These are phyloP conservation scores for Remorina albescens DNA, from an alignment of 2,797 vertebrate genomes.

Conservation along the genomic window DNA sequence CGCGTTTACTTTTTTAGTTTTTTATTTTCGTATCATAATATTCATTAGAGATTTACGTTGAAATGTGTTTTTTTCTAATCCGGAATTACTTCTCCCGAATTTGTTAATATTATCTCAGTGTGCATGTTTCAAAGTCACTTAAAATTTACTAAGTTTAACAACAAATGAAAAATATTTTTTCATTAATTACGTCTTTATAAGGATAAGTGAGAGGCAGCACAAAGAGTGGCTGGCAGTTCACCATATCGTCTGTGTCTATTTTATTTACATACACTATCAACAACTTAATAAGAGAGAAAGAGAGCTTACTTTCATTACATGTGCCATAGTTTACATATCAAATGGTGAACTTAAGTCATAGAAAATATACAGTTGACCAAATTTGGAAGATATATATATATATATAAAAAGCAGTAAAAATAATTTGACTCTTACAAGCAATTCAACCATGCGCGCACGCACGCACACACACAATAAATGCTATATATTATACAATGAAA, in stretches of 20 bases:
- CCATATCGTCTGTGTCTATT: conserved; percentile 10
- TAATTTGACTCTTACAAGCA: background rate
- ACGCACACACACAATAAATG: background rate
- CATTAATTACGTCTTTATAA: background rate
- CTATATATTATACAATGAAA: background rate
- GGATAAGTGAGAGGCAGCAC: background rate
- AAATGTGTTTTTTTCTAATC: conserved; percentile 5
- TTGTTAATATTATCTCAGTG: background rate
- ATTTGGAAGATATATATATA: too few species aligned
- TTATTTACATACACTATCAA: conserved; percentile 20
- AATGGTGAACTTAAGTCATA: conserved; percentile 2
- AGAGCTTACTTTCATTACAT: conserved; percentile 10
- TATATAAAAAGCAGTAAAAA: conserved; percentile 32
- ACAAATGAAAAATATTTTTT: too few species aligned
- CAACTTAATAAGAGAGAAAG: background rate
- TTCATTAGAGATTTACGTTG: conserved; percentile 5
- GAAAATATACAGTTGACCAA: conserved; percentile 23
- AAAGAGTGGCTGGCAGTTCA: background rate
- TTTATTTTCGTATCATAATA: background rate
- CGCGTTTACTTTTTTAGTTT: background rate
- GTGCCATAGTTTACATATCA: conserved; percentile 12
- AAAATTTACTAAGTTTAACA: too few species aligned
- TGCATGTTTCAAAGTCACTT: background rate
- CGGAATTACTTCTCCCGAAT: background rate
- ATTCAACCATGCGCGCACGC: background rate